Evolutionary conservation across 1,140 invertebrate genomes (phyloP).

Genomic region (Cyclina sinensis): DNA sequence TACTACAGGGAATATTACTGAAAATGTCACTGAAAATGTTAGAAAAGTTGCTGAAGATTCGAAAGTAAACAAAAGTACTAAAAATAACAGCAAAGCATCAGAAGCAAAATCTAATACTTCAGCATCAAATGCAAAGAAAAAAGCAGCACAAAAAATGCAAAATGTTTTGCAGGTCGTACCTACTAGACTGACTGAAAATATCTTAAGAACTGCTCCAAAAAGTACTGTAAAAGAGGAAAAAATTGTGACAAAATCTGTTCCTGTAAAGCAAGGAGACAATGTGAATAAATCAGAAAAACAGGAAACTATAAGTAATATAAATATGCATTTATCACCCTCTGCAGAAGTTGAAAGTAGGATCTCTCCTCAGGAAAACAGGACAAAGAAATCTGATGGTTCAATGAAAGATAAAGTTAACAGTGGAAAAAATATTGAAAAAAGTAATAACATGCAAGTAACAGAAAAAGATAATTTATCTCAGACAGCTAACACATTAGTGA

Average conservation of each 20-base stretch:
- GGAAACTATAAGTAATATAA: constrained; percentile 35
- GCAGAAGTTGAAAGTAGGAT: constrained; percentile 51
- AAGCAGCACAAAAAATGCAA: constrained; percentile 53
- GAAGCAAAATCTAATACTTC: not conserved
- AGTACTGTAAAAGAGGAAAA: constrained; percentile 3
- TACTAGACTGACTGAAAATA: constrained; percentile 61
- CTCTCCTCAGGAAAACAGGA: not conserved
- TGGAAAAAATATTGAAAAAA: not conserved
- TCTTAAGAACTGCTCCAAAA: constrained; percentile 60
- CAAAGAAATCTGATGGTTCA: not conserved
- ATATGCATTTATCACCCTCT: constrained; percentile 52
- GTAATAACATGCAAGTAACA: not conserved
- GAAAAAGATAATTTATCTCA: not conserved
- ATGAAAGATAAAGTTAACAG: not conserved
- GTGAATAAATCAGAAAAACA: not conserved
- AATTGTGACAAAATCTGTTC: not conserved
- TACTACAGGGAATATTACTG: not conserved
- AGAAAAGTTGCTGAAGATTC: not conserved
- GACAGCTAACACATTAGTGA: not conserved
- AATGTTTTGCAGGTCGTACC: constrained; percentile 62
- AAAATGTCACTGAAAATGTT: not conserved
- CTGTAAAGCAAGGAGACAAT: not conserved
- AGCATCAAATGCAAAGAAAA: constrained; percentile 32
- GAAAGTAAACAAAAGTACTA: not conserved
- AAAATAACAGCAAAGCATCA: not conserved